Percentiles rank a stretch among this genome's conserved stretches.
Conservation (phyloP, 64 coral and sea anemone species). For the Dendrophyllia cribrosa region DNA sequence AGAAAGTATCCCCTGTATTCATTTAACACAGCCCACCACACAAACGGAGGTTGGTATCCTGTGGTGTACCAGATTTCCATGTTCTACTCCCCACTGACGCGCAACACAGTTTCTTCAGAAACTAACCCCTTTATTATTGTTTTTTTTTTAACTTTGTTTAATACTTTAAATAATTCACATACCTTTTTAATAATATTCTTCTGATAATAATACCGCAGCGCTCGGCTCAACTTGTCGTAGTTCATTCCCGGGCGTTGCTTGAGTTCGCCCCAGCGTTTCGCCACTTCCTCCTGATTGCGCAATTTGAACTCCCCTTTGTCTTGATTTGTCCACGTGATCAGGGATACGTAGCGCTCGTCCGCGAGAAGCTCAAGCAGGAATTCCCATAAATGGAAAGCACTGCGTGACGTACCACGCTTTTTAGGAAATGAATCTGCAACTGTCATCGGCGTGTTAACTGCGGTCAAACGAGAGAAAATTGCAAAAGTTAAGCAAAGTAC, state of each 20-base stretch:
- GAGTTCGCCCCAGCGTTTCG: conserved; percentile 63
- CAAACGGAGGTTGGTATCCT: too few species aligned
- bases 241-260: conserved; percentile 80
- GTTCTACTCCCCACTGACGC: too few species aligned
- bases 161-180: neutral
- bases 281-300: conserved; percentile 73
- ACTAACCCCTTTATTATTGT: too few species aligned
- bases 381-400: conserved; percentile 69
- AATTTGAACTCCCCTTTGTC: conserved; percentile 70
- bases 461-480: neutral
- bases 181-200: conserved; percentile 77
- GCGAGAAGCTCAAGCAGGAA: conserved; percentile 65
- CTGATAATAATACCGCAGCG: conserved; percentile 70
- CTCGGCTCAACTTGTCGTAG: conserved; percentile 70
- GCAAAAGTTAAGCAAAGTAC: too few species aligned
- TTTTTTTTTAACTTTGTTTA: too few species aligned
- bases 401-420: conserved; percentile 6
- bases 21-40: too few species aligned
- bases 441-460: too few species aligned
- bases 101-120: too few species aligned
- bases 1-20: too few species aligned
- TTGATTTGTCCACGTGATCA: conserved; percentile 70
- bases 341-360: conserved; percentile 41
- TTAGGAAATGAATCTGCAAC: conserved; percentile 8
- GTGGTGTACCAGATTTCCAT: too few species aligned